Evolutionary conservation across 1,140 invertebrate species (phyloP).

Genomic region (Drosophila kepulauana): DNA sequence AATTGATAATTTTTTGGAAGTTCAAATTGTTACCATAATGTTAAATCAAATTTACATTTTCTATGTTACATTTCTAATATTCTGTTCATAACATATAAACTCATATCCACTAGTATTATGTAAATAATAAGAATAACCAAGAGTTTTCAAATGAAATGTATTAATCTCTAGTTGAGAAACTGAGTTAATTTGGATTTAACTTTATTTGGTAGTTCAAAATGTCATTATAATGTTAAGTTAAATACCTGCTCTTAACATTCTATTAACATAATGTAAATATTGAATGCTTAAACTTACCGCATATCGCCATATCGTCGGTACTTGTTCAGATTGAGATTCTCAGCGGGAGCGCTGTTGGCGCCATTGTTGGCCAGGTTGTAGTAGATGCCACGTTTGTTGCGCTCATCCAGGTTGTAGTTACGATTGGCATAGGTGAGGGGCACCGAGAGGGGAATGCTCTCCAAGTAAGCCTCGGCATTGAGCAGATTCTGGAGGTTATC

Average conservation of each 20-base stretch:
- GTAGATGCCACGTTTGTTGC: constrained; percentile 76
- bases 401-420: constrained; percentile 77
- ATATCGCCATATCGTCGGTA: constrained; percentile 76
- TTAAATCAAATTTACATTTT: no score
- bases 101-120: no score
- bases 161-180: no score
- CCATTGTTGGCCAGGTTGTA: constrained; percentile 58
- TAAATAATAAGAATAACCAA: no score
- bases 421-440: constrained; percentile 75
- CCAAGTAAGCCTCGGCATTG: constrained; percentile 78
- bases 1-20: no score
- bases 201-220: no score
- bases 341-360: constrained; percentile 37
- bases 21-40: no score
- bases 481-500: constrained; percentile 80
- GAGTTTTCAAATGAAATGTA: no score
- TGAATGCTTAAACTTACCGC: constrained; percentile 61
- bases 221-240: no score
- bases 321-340: constrained; percentile 73
- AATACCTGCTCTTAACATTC: not conserved
- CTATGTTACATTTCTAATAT: no score
- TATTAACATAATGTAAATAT: not conserved
- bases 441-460: constrained; percentile 72
- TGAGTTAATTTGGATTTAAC: no score
- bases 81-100: no score